Percentiles rank a stretch among this genome's conserved stretches.
phyloP scores from a whole-genome alignment of 2,888 invertebrate genomes.

The Cotesia congregata region DNA sequence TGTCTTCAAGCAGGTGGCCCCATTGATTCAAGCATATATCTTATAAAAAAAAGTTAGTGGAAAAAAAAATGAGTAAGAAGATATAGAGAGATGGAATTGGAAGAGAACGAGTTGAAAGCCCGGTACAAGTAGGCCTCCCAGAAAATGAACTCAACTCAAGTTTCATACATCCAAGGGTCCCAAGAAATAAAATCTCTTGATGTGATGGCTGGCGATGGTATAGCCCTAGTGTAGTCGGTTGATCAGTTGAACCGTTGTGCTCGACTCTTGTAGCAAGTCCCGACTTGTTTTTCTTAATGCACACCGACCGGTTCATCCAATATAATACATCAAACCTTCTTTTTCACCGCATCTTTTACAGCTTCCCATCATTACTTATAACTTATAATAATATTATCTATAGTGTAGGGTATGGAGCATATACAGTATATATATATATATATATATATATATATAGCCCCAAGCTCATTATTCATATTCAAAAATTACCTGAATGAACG shows the following conservation, averaged over 20 bases:
- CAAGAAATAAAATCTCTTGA: not conserved
- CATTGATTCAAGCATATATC: not conserved
- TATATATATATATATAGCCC: not conserved
- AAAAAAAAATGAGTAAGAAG: not conserved
- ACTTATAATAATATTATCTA: not conserved
- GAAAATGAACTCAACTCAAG: slow-evolving; percentile 23
- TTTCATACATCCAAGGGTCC: not conserved
- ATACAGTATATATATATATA: too few relatives aligned
- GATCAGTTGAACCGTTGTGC: slow-evolving; percentile 37
- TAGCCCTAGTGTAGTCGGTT: slow-evolving; percentile 26
- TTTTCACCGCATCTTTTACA: slow-evolving; percentile 20
- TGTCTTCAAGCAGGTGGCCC: slow-evolving; percentile 1
- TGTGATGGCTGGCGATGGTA: not conserved
- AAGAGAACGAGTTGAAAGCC: slow-evolving; percentile 14
- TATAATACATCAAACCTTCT: slow-evolving; percentile 8
- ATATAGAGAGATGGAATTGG: not conserved
- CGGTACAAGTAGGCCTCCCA: slow-evolving; percentile 28
- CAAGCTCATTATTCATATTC: not conserved
- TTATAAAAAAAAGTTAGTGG: not conserved
- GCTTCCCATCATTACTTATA: slow-evolving; percentile 15
- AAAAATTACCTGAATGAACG: slow-evolving; percentile 79
- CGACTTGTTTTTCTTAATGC: slow-evolving; percentile 30
- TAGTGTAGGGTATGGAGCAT: too few relatives aligned
- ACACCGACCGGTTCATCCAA: slow-evolving; percentile 26
- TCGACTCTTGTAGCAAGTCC: slow-evolving; percentile 19